A percentile compares a stretch with the other conserved stretches of the same genome.
Evolutionary conservation across 2,888 invertebrate genomes (phyloP).

Genomic region (Drosophila buzzatii): DNA sequence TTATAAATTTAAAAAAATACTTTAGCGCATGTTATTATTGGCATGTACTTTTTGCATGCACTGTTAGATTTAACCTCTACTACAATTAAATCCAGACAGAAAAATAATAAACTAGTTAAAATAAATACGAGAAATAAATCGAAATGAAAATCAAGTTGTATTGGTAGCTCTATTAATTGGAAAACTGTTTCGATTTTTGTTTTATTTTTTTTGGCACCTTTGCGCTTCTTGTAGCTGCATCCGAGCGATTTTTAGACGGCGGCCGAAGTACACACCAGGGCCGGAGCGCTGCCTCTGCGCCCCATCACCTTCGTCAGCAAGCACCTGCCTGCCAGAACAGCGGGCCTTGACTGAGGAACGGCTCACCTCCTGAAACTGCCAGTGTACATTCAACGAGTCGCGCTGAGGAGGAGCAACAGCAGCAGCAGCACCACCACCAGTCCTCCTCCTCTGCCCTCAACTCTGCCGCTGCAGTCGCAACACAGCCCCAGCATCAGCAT

Average conservation of each 20-base stretch:
- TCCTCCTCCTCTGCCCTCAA: constrained; percentile 50
- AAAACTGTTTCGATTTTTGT: constrained; percentile 46
- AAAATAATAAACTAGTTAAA: constrained; percentile 42
- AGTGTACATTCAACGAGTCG: constrained; percentile 75
- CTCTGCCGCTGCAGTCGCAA: constrained; percentile 19
- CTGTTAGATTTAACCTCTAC: constrained; percentile 40
- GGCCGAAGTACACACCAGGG: constrained; percentile 89
- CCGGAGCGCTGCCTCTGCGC: constrained; percentile 88
- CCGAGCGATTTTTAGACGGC: constrained; percentile 93
- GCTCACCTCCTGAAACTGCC: constrained; percentile 89
- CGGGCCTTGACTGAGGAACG: constrained; percentile 87
- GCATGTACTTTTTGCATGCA: constrained; percentile 76
- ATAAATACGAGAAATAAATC: constrained; percentile 22
- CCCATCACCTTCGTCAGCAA: constrained; percentile 87
- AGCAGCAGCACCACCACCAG: constrained; percentile 21
- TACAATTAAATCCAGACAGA: constrained; percentile 52
- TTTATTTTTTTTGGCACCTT: constrained; percentile 38
- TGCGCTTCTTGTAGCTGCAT: constrained; percentile 88
- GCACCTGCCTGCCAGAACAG: constrained; percentile 86
- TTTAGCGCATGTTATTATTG: constrained; percentile 67
- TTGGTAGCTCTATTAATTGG: constrained; percentile 59
- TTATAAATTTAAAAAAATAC: background rate
- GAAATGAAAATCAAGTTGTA: constrained; percentile 11
- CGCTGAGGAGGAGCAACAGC: constrained; percentile 65
- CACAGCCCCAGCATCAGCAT: constrained; percentile 25